Evolutionary conservation across 2,113 vertebrate species (phyloP).

Genomic region (Leptobrachium ailaonicum): DNA sequence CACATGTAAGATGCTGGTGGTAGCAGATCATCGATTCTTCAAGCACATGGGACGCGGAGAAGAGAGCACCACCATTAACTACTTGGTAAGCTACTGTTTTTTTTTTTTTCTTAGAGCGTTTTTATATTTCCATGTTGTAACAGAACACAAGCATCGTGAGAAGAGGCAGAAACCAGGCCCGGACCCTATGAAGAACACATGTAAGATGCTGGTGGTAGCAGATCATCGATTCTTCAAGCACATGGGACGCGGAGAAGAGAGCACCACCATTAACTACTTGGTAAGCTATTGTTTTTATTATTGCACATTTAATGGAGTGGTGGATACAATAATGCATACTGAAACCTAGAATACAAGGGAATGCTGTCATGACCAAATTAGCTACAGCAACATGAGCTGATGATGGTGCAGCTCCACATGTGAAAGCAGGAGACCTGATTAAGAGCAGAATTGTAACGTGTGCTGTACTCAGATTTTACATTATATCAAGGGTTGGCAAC

Average conservation of each 20-base stretch:
- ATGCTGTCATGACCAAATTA: no score
- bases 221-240: conserved; percentile 91
- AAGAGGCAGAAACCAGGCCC: conserved; percentile 69
- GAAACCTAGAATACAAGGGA: no score
- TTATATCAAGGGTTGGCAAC: no score
- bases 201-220: conserved; percentile 90
- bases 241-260: conserved; percentile 94
- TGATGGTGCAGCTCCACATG: no score
- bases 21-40: conserved; percentile 95
- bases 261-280: conserved; percentile 94
- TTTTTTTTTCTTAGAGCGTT: no score
- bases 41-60: conserved; percentile 89
- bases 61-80: conserved; percentile 95
- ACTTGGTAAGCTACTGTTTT: conserved; percentile 90
- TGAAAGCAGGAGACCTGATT: no score
- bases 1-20: conserved; percentile 89
- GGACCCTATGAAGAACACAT: conserved; percentile 85
- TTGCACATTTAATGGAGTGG: no score
- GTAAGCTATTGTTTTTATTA: conserved; percentile 61
- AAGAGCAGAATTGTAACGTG: no score
- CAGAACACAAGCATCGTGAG: conserved; percentile 67
- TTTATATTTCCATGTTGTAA: background rate
- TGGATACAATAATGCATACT: no score
- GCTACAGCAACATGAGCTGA: no score
- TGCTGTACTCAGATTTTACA: no score